Evolutionary conservation across 2,797 vertebrate species (phyloP), one percentile per base, ranked within the genome.

Genomic region (Argyrosomus regius): DNA sequence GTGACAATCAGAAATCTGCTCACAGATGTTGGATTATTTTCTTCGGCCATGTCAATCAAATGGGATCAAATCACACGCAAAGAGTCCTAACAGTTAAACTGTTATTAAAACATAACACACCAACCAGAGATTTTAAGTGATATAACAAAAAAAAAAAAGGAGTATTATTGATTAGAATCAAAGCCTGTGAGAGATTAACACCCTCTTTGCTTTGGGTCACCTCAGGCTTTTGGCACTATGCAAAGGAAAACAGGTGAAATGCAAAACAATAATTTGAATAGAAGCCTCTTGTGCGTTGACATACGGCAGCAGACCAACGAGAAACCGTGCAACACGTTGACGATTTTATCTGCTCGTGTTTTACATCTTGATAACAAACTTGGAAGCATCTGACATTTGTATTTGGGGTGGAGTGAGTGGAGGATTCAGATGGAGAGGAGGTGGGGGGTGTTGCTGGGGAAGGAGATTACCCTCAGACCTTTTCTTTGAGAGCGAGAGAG

Each of bases 381-480:
- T 86, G 77, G 71, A 75, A 82, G 66, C 53, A 45, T 69, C 73
- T 87, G 77, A 87, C 80, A 78, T 87, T 86, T 78, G 75, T 84
- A 56, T 86, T 84, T 65, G 74, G 59, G 49, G 54, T 64, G 75
- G 71, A 41, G 12, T 9, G 1, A 5, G 52, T 5, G n/a, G 41
- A 24, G 58, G 50, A 64, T 35, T 35, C 4, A 1, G 49, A 11
- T 26, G 43, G 28, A 18, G n/a, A 39, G 12, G 31, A 45, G 43
- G 8, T 3, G 71, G 26, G 53, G 53, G 74, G 56, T 75, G 84
- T 80, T 86, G 80, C 78, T 76, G 72, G 80, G 71, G 80, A 87
- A 83, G 86, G 82, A 90, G 87, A 92, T 90, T 87, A 87, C 75
- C 83, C 84, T 70, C 77, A 78, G 81, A 86, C 80, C 81, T 88